phyloP scores from a whole-genome alignment of 1,140 invertebrate genomes.

The Mya arenaria region DNA sequence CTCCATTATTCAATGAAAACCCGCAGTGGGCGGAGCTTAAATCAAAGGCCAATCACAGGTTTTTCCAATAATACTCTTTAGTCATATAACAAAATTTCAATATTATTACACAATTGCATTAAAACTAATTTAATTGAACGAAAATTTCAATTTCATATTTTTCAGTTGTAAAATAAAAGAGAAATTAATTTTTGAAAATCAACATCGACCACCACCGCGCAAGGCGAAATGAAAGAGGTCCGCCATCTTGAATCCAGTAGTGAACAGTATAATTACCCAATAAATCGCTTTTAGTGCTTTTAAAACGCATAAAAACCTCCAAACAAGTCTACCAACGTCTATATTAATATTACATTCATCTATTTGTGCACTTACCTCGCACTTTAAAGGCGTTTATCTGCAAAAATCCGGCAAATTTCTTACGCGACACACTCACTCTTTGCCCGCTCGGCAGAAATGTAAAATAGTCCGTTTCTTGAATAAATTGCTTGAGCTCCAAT shows the following conservation, averaged over 20 bases:
- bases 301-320: too few relatives aligned
- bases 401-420: constrained; percentile 26
- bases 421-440: background rate
- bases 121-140: constrained; percentile 31
- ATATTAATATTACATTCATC: background rate
- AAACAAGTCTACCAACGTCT: too few relatives aligned
- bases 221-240: constrained; percentile 21
- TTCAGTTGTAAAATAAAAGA: background rate
- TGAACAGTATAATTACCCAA: background rate
- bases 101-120: background rate
- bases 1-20: constrained; percentile 21
- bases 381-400: background rate
- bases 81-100: background rate
- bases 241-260: constrained; percentile 40
- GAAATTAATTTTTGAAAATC: constrained; percentile 34
- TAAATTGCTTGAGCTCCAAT: constrained; percentile 24
- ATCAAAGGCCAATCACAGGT: constrained; percentile 27
- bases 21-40: constrained; percentile 39
- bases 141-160: constrained; percentile 7
- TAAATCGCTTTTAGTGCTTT: too few relatives aligned
- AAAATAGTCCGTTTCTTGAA: constrained; percentile 48
- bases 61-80: background rate
- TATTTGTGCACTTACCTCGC: constrained; percentile 20
- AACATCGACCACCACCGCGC: constrained; percentile 14
- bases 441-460: constrained; percentile 35